Evolutionary conservation across 2,797 vertebrate species (phyloP).

Genomic region (Australoheros facetus): DNA sequence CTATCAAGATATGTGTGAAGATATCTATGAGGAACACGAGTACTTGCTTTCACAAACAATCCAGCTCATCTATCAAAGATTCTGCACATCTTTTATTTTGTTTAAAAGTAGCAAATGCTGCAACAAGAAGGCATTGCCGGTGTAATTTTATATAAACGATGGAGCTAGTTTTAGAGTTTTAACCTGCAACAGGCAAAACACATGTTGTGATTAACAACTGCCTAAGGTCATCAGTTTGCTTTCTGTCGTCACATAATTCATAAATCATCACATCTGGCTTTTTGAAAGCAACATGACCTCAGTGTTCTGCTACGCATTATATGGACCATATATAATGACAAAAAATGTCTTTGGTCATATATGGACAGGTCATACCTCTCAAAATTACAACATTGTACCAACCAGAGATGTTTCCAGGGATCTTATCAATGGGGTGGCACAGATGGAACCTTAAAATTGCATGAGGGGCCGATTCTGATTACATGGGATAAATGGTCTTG

Average conservation of each 20-base stretch:
- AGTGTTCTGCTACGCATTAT: background rate
- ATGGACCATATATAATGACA: background rate
- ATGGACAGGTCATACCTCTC: background rate
- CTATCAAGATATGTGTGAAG: background rate
- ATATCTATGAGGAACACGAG: constrained; percentile 9
- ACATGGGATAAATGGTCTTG: too few relatives aligned
- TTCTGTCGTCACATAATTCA: background rate
- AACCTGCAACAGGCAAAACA: constrained; percentile 1
- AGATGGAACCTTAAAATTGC: too few relatives aligned
- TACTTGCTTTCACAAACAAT: background rate
- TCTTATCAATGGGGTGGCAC: too few relatives aligned
- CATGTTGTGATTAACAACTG: background rate
- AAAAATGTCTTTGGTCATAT: background rate
- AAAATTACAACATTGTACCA: too few relatives aligned
- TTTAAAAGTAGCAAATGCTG: constrained; percentile 14
- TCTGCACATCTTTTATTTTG: background rate
- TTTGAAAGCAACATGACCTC: background rate
- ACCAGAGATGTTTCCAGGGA: too few relatives aligned
- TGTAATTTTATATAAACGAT: background rate
- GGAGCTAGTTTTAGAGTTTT: background rate
- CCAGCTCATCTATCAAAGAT: background rate
- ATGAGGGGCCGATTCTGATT: too few relatives aligned
- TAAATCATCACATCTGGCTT: background rate
- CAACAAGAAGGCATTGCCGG: background rate
- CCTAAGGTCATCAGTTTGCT: background rate